phyloP scores from a whole-genome alignment of 2,888 invertebrate species.

The Gymnoscelis rufifasciata region DNA sequence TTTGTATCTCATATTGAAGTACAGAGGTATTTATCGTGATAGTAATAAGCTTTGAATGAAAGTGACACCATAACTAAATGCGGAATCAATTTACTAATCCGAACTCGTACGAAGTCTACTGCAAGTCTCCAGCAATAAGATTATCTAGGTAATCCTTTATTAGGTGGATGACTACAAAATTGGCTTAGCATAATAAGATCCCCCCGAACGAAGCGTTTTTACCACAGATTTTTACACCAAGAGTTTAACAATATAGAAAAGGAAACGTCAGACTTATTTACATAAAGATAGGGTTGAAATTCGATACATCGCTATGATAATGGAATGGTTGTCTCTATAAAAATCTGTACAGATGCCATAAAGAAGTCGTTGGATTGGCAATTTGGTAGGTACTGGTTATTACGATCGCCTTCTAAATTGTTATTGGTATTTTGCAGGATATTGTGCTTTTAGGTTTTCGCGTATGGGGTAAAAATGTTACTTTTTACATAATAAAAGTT shows the following conservation, averaged over 20 bases:
- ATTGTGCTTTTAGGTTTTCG: neutral
- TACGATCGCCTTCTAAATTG: neutral
- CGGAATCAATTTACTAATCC: conserved; percentile 38
- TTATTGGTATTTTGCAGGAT: neutral
- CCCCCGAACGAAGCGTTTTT: no score
- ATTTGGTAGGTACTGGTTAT: conserved; percentile 2
- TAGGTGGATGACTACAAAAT: conserved; percentile 53
- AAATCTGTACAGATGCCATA: conserved; percentile 18
- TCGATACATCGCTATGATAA: neutral
- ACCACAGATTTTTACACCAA: conserved; percentile 7
- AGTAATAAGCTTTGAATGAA: no score
- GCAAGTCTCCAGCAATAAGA: conserved; percentile 42
- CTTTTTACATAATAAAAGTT: no score
- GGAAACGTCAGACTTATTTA: no score
- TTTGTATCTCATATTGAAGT: no score
- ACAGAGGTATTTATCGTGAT: no score
- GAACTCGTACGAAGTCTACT: conserved; percentile 48
- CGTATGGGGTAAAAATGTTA: no score
- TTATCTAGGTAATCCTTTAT: conserved; percentile 55
- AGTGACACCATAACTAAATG: no score
- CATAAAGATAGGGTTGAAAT: no score
- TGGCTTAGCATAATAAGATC: conserved; percentile 49
- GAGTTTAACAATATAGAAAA: no score
- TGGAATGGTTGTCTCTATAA: neutral
- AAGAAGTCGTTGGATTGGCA: conserved; percentile 12